phyloP scores from a whole-genome alignment of 2,797 vertebrate species.

The Typhlichthys eigenmanni region DNA sequence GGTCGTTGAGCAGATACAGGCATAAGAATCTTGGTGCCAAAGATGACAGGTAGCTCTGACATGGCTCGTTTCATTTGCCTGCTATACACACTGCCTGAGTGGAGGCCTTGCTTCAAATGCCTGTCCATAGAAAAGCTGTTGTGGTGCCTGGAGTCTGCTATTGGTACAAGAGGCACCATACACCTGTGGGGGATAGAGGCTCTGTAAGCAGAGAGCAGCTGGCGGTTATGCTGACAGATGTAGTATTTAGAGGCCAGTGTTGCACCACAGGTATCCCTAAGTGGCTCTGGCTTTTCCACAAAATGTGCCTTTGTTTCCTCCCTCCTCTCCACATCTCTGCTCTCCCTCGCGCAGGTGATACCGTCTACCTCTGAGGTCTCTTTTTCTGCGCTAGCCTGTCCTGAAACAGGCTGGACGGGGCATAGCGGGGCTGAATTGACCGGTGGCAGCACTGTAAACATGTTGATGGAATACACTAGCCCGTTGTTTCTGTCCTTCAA shows the following conservation, averaged over 20 bases:
- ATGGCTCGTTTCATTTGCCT: constrained; percentile 17
- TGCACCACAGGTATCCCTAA: not conserved
- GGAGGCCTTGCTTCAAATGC: constrained; percentile 47
- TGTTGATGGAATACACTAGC: constrained; percentile 57
- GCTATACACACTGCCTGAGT: constrained; percentile 21
- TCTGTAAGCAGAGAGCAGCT: constrained; percentile 36
- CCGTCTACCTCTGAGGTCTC: constrained; percentile 16
- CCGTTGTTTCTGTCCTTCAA: constrained; percentile 28
- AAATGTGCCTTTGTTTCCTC: constrained; percentile 23
- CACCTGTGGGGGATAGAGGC: constrained; percentile 42
- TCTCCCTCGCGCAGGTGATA: constrained; percentile 25
- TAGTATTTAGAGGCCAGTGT: constrained; percentile 40
- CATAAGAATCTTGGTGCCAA: constrained; percentile 59
- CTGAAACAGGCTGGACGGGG: constrained; percentile 18
- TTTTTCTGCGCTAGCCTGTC: not conserved
- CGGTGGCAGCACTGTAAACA: constrained; percentile 70
- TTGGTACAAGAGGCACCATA: constrained; percentile 27
- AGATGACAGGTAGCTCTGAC: constrained; percentile 58
- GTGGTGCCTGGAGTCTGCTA: constrained; percentile 30
- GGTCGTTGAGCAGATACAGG: constrained; percentile 54
- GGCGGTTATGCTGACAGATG: constrained; percentile 51
- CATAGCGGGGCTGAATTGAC: constrained; percentile 45
- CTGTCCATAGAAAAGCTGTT: constrained; percentile 34
- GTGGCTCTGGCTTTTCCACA: constrained; percentile 13
- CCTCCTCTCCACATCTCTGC: constrained; percentile 7